Evolutionary conservation across 35 echinoderm and acorn worm genomes (phyloP), one percentile per base, ranked within the genome.

Genomic region (Patiria miniata): DNA sequence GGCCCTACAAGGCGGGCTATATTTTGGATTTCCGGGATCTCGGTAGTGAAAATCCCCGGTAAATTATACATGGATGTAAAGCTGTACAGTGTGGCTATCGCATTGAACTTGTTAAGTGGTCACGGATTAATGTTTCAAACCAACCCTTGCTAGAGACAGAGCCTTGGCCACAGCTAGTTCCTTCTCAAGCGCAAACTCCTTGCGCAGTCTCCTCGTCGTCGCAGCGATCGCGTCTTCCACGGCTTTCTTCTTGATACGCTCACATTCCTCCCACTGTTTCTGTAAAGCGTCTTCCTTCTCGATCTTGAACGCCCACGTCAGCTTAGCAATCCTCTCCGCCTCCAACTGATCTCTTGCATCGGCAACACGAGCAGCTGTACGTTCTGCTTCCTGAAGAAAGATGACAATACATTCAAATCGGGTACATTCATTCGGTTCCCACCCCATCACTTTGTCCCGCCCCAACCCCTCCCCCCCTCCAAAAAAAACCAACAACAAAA

Each of bases 221-320:
- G 91, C 89, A n/a, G 80, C 89, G 5, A 98, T 89, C 3, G 96
- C 96, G 65, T 91, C 88, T 34, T 86, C 92, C 0, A 98, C 89
- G 8, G 96, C 96, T 47, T 94, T 90, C 40, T 84, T 85, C 79
- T 91, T 94, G 7, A 94, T 94, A 36, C 86, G 56, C 44, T 98
- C 96, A 79, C 96, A 94, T 73, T 94, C 92, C 39, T 98, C 96
- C 96, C 92, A 92, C 51, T 98, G 96, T 52, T 83, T 84, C 39
- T 77, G 22, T 34, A 98, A 51, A 79, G 96, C 96, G 16, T 94
- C 92, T 87, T 91, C 89, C 28, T 98, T 94, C 53, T 92, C 96
- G 39, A 92, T 94, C 5, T 40, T 86, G 19, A 98, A 84, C 26
- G 52, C 87, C 96, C 86, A 84, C 17, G 89, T 94, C 26, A 98